Percentiles rank a stretch among this genome's conserved stretches.
Evolutionary conservation across 1,140 invertebrate genomes (phyloP).

Genomic region (Listronotus bonariensis): DNA sequence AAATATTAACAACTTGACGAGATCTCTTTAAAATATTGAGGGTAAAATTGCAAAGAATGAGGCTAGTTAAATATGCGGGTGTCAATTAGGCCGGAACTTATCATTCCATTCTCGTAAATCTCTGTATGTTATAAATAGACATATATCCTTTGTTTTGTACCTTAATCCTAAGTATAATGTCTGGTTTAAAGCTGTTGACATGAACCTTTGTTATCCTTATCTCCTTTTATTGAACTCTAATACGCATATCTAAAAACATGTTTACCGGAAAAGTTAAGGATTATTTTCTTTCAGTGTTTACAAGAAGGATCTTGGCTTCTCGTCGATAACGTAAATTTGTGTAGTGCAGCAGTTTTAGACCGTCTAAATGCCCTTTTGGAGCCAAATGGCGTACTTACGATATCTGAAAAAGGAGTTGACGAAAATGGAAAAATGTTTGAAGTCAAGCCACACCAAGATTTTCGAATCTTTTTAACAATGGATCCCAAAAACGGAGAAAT

Average conservation of each 20-base stretch:
- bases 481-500: slow-evolving; percentile 94
- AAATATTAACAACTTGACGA: too few relatives aligned
- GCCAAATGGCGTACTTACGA: slow-evolving; percentile 83
- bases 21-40: too few relatives aligned
- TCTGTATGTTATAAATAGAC: too few relatives aligned
- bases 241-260: neutral
- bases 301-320: slow-evolving; percentile 87
- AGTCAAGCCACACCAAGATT: slow-evolving; percentile 87
- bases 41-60: too few relatives aligned
- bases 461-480: slow-evolving; percentile 93
- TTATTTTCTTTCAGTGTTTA: slow-evolving; percentile 65
- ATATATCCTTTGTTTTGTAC: too few relatives aligned
- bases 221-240: too few relatives aligned
- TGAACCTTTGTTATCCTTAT: too few relatives aligned
- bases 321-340: slow-evolving; percentile 96
- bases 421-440: slow-evolving; percentile 70
- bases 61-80: too few relatives aligned
- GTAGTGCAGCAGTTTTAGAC: slow-evolving; percentile 95
- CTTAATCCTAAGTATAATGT: too few relatives aligned
- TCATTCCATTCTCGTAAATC: too few relatives aligned
- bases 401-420: slow-evolving; percentile 89
- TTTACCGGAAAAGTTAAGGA: slow-evolving; percentile 1
- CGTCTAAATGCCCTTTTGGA: slow-evolving; percentile 94
- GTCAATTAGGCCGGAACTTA: too few relatives aligned
- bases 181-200: too few relatives aligned